phyloP scores from a whole-genome alignment of 2,797 vertebrate species.

The Enoplosus armatus region DNA sequence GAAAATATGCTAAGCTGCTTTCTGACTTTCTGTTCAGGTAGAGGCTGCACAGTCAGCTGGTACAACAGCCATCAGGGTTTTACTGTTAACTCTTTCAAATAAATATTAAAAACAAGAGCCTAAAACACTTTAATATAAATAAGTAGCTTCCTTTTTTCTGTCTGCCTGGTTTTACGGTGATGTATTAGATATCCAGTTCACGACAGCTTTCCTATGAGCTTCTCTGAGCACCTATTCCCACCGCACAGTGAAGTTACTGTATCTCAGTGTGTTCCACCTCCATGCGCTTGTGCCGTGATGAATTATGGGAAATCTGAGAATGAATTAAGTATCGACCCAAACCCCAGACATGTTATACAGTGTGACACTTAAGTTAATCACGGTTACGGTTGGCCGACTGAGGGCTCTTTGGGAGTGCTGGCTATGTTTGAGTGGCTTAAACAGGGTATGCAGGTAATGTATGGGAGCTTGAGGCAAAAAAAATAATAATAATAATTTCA shows the following conservation, averaged over 20 bases:
- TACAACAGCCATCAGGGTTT: slow-evolving; percentile 2
- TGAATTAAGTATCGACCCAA: background rate
- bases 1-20: slow-evolving; percentile 66
- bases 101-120: background rate
- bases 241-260: background rate
- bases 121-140: background rate
- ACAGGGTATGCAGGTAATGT: background rate
- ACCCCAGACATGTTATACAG: background rate
- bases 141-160: background rate
- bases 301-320: slow-evolving; percentile 13
- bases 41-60: background rate
- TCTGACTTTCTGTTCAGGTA: slow-evolving; percentile 46
- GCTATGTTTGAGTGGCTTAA: slow-evolving; percentile 1
- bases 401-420: background rate
- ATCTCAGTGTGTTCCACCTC: background rate
- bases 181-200: background rate
- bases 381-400: slow-evolving; percentile 15
- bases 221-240: background rate
- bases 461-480: background rate
- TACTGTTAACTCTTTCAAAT: background rate
- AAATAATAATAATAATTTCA: too few species aligned
- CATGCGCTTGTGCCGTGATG: background rate
- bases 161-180: background rate
- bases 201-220: background rate
- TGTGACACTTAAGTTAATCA: slow-evolving; percentile 17